Conservation (phyloP, 2,888 invertebrate species). For the Xylota segnis region DNA sequence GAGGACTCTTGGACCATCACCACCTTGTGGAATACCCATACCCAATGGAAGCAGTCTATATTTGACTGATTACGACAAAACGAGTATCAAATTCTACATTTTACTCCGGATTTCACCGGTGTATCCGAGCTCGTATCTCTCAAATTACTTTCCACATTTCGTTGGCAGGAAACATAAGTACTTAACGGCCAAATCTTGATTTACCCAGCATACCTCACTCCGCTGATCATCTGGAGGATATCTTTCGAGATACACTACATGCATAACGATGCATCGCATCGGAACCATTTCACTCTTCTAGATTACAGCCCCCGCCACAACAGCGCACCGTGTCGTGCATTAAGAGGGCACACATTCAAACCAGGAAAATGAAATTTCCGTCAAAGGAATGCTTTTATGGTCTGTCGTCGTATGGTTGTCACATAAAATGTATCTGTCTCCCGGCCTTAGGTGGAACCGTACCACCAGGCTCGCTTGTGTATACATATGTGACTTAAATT, state of each 20-base stretch:
- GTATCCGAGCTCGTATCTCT: neutral
- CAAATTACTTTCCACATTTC: neutral
- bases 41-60: too few species aligned
- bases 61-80: too few species aligned
- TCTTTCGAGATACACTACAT: neutral
- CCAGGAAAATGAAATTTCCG: constrained; percentile 19
- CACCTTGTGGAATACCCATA: too few species aligned
- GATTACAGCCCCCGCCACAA: neutral
- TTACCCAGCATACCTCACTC: neutral
- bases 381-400: constrained; percentile 14
- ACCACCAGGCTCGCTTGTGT: neutral
- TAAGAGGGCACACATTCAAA: neutral
- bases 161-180: neutral
- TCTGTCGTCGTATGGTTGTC: neutral
- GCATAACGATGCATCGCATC: constrained; percentile 1
- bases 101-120: neutral
- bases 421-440: neutral
- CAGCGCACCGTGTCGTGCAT: neutral
- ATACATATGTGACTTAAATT: neutral
- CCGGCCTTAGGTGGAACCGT: neutral
- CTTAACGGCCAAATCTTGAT: neutral
- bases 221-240: neutral
- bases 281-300: neutral
- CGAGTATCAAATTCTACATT: too few species aligned
- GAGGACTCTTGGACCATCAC: too few species aligned